Evolutionary conservation across 2,888 invertebrate species (phyloP).

Genomic region (Therioaphis trifolii): DNA sequence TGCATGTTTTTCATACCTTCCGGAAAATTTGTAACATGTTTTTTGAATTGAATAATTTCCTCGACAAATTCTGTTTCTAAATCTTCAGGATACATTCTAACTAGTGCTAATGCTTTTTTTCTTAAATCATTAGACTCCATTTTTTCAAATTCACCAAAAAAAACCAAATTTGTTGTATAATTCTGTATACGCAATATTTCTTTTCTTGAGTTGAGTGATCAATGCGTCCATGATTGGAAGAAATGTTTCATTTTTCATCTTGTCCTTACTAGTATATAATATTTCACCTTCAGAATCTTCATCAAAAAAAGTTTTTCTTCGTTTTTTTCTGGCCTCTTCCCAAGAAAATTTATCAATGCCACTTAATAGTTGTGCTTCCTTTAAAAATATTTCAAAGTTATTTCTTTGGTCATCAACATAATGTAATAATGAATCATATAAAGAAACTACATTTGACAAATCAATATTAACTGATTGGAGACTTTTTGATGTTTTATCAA

Average conservation of each 20-base stretch:
- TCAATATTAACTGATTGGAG: slow-evolving; percentile 29
- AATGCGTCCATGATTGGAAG: slow-evolving; percentile 1
- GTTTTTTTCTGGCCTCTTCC: not conserved
- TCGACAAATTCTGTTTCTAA: not conserved
- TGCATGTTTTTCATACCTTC: not conserved
- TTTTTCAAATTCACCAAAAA: not conserved
- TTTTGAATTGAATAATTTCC: slow-evolving; percentile 10
- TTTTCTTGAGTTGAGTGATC: not conserved
- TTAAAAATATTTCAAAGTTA: slow-evolving; percentile 20
- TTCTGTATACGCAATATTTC: not conserved
- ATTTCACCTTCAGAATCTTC: not conserved
- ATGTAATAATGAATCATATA: slow-evolving; percentile 45
- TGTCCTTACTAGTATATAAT: not conserved
- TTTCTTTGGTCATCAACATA: not conserved
- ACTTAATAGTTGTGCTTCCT: slow-evolving; percentile 6
- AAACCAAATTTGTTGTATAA: not conserved
- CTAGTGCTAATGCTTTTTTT: not conserved
- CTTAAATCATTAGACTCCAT: not conserved
- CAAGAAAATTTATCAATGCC: not conserved
- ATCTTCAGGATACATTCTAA: not conserved
- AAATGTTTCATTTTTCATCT: not conserved
- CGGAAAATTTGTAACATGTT: not conserved
- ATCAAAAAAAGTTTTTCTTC: not conserved
- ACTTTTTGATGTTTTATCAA: slow-evolving; percentile 36
- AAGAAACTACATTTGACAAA: slow-evolving; percentile 10